Percentiles rank a stretch among this genome's conserved stretches.
phyloP scores from a whole-genome alignment of 2,797 vertebrate species.

The Neopelma chrysocephalum region DNA sequence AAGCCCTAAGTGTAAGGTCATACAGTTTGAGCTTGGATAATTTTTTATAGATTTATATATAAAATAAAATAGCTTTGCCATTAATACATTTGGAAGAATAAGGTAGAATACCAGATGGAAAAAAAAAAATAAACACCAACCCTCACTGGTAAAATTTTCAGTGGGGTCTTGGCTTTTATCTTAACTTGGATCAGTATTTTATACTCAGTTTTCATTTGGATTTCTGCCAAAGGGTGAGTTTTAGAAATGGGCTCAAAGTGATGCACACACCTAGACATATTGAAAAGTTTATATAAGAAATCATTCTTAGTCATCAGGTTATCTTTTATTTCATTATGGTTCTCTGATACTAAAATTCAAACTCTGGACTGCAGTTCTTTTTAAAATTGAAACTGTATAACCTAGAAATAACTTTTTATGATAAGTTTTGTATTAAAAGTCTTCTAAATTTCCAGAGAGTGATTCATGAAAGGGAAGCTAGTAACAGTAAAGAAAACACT shows the following conservation, averaged over 20 bases:
- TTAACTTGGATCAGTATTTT: not conserved
- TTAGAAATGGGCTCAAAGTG: not conserved
- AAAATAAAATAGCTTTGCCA: fast-evolving
- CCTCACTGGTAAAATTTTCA: not conserved
- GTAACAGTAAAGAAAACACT: not conserved
- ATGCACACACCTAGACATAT: fast-evolving
- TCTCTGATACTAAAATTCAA: not conserved
- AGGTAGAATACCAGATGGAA: not conserved
- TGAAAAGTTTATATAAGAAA: not conserved
- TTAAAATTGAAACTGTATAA: not conserved
- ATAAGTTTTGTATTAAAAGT: not conserved
- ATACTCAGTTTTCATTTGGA: not conserved
- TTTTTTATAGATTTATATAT: too few relatives aligned
- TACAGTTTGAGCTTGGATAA: not conserved
- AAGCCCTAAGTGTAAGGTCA: fast-evolving
- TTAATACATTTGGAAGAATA: not conserved
- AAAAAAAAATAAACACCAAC: not conserved
- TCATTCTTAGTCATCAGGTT: not conserved
- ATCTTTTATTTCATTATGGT: not conserved
- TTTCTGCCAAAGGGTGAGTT: not conserved
- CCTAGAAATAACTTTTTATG: not conserved
- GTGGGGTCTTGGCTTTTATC: not conserved
- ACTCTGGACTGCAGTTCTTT: not conserved
- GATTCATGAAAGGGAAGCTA: not conserved
- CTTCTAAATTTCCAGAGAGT: not conserved